Evolutionary conservation across 2,113 vertebrate species (phyloP).

Genomic region (Dipodomys stephensi): DNA sequence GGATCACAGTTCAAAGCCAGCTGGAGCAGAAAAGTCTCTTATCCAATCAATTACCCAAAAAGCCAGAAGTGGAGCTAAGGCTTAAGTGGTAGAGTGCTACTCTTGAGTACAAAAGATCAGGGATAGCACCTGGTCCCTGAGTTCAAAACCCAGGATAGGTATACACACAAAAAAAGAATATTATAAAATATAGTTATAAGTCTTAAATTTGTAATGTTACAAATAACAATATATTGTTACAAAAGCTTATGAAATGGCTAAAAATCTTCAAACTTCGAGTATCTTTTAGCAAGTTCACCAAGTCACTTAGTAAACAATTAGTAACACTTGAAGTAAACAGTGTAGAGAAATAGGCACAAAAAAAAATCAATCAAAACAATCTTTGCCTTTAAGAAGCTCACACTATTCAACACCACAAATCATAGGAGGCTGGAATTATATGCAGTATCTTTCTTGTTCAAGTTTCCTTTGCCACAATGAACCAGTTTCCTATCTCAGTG

Average conservation of each 20-base stretch:
- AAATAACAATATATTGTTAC: slow-evolving; percentile 5
- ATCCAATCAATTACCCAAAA: no score
- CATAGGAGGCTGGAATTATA: neutral
- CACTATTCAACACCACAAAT: neutral
- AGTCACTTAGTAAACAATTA: neutral
- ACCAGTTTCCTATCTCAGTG: neutral
- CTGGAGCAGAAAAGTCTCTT: no score
- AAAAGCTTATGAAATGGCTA: slow-evolving; percentile 24
- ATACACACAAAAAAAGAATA: no score
- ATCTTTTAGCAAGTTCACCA: neutral
- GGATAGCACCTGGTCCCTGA: no score
- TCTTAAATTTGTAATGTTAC: neutral
- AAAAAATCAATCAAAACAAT: neutral
- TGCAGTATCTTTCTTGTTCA: neutral
- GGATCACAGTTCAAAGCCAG: no score
- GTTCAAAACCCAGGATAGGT: no score
- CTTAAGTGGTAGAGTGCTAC: no score
- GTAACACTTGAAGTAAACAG: neutral
- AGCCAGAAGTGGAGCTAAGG: no score
- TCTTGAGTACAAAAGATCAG: no score
- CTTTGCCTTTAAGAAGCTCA: neutral
- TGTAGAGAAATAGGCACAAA: neutral
- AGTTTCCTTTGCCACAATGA: neutral
- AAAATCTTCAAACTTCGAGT: slow-evolving; percentile 6
- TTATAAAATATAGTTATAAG: neutral